Conservation (phyloP, 2,888 invertebrate species). For the Gastracanthus pulcherrimus region DNA sequence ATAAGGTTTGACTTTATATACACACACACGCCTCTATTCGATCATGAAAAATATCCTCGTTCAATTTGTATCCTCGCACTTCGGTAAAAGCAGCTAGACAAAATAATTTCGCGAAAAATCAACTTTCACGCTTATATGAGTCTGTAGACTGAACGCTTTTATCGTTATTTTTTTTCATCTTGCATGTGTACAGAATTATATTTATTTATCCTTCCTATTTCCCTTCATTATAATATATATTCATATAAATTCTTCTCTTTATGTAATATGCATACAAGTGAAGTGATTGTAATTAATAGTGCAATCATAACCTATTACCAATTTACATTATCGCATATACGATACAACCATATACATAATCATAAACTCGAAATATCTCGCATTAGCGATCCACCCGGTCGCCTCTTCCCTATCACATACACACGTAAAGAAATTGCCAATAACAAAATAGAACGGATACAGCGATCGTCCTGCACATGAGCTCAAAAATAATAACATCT, state of each 20-base stretch:
- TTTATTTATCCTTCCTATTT: background rate
- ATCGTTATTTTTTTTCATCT: background rate
- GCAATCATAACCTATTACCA: constrained; percentile 18
- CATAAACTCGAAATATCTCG: constrained; percentile 18
- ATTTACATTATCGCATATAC: constrained; percentile 10
- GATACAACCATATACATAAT: constrained; percentile 12
- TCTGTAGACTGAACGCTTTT: background rate
- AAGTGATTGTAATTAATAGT: constrained; percentile 33
- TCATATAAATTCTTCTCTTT: constrained; percentile 52
- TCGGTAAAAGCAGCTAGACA: constrained; percentile 63
- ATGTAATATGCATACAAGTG: constrained; percentile 23
- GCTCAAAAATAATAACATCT: background rate
- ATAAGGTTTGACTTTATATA: constrained; percentile 65
- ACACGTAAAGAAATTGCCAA: background rate
- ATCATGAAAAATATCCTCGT: constrained; percentile 60
- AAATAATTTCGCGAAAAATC: constrained; percentile 65
- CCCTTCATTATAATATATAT: constrained; percentile 19
- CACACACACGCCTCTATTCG: constrained; percentile 58
- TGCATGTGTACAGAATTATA: background rate
- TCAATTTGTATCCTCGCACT: constrained; percentile 48
- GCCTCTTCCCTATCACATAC: background rate
- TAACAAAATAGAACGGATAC: constrained; percentile 1
- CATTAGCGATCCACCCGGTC: constrained; percentile 8
- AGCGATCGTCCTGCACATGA: background rate
- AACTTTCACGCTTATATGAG: constrained; percentile 51